A percentile compares a stretch with the other conserved stretches of the same genome.
phyloP scores from a whole-genome alignment of 2,888 invertebrate species.

The Agrochola circellaris region DNA sequence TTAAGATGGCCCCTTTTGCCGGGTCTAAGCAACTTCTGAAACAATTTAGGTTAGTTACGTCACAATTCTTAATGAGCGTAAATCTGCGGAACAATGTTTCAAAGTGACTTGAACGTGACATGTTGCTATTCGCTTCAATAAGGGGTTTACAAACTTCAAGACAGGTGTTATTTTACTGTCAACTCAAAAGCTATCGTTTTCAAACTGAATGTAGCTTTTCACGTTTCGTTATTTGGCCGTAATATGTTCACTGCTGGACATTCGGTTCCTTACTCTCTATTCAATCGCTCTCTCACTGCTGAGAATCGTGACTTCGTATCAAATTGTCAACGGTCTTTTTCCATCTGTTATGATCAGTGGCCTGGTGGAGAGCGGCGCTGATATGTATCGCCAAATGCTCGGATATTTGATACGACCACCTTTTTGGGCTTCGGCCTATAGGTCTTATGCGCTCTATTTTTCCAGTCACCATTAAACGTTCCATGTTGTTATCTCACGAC shows the following conservation, averaged over 20 bases:
- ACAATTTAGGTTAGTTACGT: conserved; percentile 42
- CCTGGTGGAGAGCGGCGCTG: no score
- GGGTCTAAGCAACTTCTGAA: conserved; percentile 31
- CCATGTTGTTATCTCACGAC: no score
- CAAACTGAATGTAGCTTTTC: neutral
- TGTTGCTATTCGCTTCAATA: conserved; percentile 36
- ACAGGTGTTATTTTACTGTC: neutral
- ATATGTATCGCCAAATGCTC: no score
- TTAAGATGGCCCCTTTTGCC: conserved; percentile 27
- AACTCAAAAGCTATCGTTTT: neutral
- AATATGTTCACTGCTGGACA: neutral
- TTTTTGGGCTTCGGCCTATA: no score
- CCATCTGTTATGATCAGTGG: no score
- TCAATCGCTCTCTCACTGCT: no score
- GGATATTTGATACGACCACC: no score
- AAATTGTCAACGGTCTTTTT: no score
- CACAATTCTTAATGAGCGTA: conserved; percentile 21
- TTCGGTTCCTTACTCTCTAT: neutral
- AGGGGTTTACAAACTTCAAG: conserved; percentile 25
- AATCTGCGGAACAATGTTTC: conserved; percentile 20
- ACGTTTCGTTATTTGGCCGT: neutral
- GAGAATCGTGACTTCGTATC: no score
- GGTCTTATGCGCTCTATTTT: no score
- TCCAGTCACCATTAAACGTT: no score
- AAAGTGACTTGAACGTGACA: conserved; percentile 32